Base-by-base conservation (phyloP, 2,113 vertebrate genomes). In the Rhinopomastus cyanomelas region DNA sequence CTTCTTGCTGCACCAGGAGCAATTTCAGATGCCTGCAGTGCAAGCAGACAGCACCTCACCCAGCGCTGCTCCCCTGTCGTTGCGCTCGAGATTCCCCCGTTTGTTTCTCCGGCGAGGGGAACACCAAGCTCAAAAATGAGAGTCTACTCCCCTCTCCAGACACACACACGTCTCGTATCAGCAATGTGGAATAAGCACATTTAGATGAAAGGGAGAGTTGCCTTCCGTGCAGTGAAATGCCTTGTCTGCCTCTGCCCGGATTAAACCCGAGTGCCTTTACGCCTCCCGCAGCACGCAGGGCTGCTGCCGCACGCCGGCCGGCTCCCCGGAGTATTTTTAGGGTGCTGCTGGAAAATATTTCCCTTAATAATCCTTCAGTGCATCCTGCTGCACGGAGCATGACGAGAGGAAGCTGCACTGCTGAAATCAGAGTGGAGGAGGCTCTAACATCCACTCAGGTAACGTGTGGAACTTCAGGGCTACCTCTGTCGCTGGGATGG, bases 41-140 rank as follows among this genome's bases (percentile, higher is more conserved):
- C 97, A 96, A 96, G 96, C 95, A 89, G 93, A 81, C 85, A 93
- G 82, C 89, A 74, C 93, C 96, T 97, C 96, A 92, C 96, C 97
- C 96, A 97, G 30, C 42, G 51, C 51, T 62, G 61, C 65, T 92
- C 91, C 64, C 74, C 20, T 71, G 74, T 18, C 79, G 87, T 79
- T 73, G 79, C 19, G 53, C 59, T 97, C 80, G 66, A 78, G 72
- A n/a, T 37, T 22, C 20, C 68, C 62, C 91, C 67, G 80, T 71
- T 42, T 42, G 11, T 42, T 42, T 42, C 39, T 87, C 88, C 94
- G 75, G 84, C 74, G 95, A 83, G 88, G 59, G 66, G 36, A 91
- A 85, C 56, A 79, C n/a, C 10, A 76, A 44, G 59, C 74, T 92
- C 93, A 26, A 91, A 94, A 94, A 88, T 8, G 68, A 25, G 73